Percentiles rank a stretch among this genome's conserved stretches.
Evolutionary conservation across 2,113 vertebrate species (phyloP).

Genomic region (Pteropus alecto): DNA sequence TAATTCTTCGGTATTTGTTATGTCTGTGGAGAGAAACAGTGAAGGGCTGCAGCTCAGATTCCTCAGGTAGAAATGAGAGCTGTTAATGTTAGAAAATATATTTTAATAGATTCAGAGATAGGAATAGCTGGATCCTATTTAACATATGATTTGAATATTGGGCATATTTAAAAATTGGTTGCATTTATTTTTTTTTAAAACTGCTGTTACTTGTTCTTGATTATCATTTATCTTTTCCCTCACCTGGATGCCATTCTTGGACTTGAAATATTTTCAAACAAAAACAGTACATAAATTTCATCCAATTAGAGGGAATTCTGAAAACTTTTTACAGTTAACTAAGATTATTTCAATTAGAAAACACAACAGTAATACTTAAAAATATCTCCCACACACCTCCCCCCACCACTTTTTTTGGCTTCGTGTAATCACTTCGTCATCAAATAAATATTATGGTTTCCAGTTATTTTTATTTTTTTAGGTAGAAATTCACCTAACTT

Average conservation of each 20-base stretch:
- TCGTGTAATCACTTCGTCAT: background rate
- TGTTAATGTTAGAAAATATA: background rate
- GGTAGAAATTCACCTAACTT: background rate
- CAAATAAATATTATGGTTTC: background rate
- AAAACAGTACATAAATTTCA: background rate
- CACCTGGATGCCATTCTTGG: background rate
- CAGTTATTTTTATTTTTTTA: background rate
- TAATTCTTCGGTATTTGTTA: constrained; percentile 36
- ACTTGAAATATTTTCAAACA: background rate
- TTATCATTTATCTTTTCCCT: background rate
- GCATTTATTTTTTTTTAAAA: background rate
- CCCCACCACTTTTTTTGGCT: background rate
- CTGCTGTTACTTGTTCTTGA: background rate
- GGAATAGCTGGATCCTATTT: background rate
- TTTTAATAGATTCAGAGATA: background rate
- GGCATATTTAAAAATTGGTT: background rate
- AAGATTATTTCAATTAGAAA: background rate
- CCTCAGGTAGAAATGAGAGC: background rate
- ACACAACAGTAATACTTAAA: background rate
- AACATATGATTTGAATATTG: background rate
- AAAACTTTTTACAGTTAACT: background rate
- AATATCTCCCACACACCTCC: background rate
- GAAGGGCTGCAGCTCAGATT: background rate
- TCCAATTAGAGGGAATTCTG: background rate
- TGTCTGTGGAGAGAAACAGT: background rate